Evolutionary conservation across 2,888 invertebrate genomes (phyloP), one percentile per base, ranked within the genome.

Genomic region (Diarsia mendica): DNA sequence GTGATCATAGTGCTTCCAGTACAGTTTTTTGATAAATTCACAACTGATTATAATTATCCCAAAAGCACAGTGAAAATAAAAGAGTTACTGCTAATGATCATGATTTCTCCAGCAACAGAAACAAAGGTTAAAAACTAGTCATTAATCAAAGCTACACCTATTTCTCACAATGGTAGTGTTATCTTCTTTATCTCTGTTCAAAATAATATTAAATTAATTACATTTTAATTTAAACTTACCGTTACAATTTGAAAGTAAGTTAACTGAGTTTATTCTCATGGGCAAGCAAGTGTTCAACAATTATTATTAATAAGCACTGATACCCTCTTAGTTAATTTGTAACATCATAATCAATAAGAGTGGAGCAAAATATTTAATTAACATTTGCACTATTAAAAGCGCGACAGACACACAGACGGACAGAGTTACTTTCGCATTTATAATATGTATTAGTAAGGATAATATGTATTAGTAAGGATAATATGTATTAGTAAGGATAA

Each of bases 231-330:
- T 15, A 28, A 33, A 48, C n/a, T 51, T 63, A 46, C 51, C 18
- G 55, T 49, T 72, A 67, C 18, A 51, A 71, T 80, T 75, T 68
- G 23, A 80, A 77, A 77, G 66, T 63, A 53, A 39, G 20, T 68
- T 77, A 82, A 79, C 78, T 78, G 44, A 70, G 44, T 63, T 10
- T 60, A 65, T 84, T 85, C 78, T 79, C 84, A 82, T 75, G 67
- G 44, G 18, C 46, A 75, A 77, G 63, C 51, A 67, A 51, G 51
- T 51, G 61, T 69, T 67, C 74, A 67, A 64, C 28, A 72, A 69
- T 79, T 48, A 77, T 73, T 68, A 70, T 79, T 65, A 69, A 75
- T 72, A 55, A 39, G 33, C 65, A 5, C 46, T 68, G 72, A 33
- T 10, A 39, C 10, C 10, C 0, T n/a, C n/a, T n/a, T 71, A 72